Base-by-base conservation (phyloP, 2,797 vertebrate genomes). In the Margarornis squamiger region DNA sequence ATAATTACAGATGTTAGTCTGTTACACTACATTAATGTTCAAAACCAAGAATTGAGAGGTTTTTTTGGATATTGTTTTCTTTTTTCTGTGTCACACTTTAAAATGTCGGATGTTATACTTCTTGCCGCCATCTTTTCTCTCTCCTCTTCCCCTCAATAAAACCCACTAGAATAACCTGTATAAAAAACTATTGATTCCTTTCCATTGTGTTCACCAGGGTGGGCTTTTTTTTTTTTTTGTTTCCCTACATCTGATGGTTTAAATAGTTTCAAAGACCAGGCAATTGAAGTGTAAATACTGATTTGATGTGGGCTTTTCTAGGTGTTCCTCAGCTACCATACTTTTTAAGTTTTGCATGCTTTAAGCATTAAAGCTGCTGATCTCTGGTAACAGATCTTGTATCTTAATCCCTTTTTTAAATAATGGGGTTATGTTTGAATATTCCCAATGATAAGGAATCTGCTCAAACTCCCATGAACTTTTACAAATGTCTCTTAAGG, bases 391-490 rank as follows among this genome's bases (percentile, higher is more conserved):
- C 59, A 91, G 39, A 91, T 82, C 66, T 86, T 81, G n/a, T 90
- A 30, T 93, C 86, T 59, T 97, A 96, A 96, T 88, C 95, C 88
- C 67, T 67, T 92, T 90, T 82, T 55, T 59, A 90, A 94, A 90
- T 83, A 93, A 76, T 0, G 3, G 48, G 67, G 27, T 90, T 93
- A 67, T 90, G 76, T 92, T 94, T 93, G 88, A 90, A 88, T 85
- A 63, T 88, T 90, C 86, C 58, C 2, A 0, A 21, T 80, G 95
- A 81, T 95, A 94, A 94, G 54, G 66, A 94, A 92, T 95, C 88
- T 90, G 62, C 39, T 83, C 71, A 90, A 81, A 70, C 55, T 95
- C 90, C 62, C 88, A 73, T 94, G 94, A 96, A 95, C 94, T 95
- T 81, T 67, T 49, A 73, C 70, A 67, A 43, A 92, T 88, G 90